Evolutionary conservation across 2,888 invertebrate species (phyloP).

Genomic region (Orchestes rusci): DNA sequence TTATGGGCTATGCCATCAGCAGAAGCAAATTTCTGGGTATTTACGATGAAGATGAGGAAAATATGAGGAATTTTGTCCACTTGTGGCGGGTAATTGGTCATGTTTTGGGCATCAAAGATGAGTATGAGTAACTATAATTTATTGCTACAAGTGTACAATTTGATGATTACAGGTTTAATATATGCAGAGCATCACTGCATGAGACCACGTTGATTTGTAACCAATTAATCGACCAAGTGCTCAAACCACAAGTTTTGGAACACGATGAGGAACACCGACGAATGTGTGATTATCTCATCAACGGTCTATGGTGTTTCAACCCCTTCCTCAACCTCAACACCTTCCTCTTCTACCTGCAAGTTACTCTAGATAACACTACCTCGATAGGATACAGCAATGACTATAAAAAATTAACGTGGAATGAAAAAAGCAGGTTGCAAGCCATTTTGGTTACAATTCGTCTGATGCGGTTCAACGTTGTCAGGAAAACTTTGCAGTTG

Average conservation of each 20-base stretch:
- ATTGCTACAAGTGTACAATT: no score
- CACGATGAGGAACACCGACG: constrained; percentile 55
- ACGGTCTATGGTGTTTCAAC: constrained; percentile 63
- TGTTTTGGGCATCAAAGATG: constrained; percentile 74
- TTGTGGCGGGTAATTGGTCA: constrained; percentile 78
- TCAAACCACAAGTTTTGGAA: constrained; percentile 53
- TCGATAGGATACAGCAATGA: constrained; percentile 24
- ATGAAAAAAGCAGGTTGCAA: constrained; percentile 21
- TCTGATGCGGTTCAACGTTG: constrained; percentile 39
- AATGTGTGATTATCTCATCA: constrained; percentile 56
- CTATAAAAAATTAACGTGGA: constrained; percentile 17
- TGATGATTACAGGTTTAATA: constrained; percentile 53
- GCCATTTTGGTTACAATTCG: constrained; percentile 23
- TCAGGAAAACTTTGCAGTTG: constrained; percentile 55
- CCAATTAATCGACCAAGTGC: constrained; percentile 52
- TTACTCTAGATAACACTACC: constrained; percentile 22
- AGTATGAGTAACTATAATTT: constrained; percentile 42
- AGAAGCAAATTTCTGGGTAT: constrained; percentile 61
- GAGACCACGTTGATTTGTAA: constrained; percentile 58
- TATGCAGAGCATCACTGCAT: constrained; percentile 55
- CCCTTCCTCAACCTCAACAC: constrained; percentile 54
- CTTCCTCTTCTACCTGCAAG: constrained; percentile 45
- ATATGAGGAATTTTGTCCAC: constrained; percentile 69
- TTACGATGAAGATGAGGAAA: constrained; percentile 50
- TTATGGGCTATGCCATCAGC: constrained; percentile 67